Evolutionary conservation across 2,113 vertebrate species (phyloP), one percentile per base, ranked within the genome.

Genomic region (Rafetus swinhoei): DNA sequence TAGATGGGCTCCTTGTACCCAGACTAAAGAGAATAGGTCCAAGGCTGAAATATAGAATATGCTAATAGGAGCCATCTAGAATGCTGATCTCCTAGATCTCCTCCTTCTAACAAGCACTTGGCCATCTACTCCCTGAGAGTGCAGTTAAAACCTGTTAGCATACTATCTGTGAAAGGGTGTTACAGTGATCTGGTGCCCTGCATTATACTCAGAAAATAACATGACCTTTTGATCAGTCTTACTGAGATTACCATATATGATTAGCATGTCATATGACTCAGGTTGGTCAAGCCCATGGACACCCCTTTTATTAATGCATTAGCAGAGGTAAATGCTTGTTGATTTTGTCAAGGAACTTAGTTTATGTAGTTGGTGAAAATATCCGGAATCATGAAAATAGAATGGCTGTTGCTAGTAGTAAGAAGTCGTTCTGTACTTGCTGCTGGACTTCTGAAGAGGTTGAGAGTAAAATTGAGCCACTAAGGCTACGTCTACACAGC

Each of bases 211-310:
- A 24, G 5, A 80, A 65, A 91, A 87, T 55, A 93, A 35, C 56
- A n/a, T 82, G 13, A 79, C 35, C 86, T 90, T 90, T 76, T 35
- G 65, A 92, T 84, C 89, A n/a, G 69, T 85, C 94, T 95, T 94
- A 88, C 89, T 79, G 72, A 91, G 94, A 90, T 72, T 87, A 81
- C 94, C 86, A 96, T 74, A 14, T 87, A 91, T 83, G 92, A 93
- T 94, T 52, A 82, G 77, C 19, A 84, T 87, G 91, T 91, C 94
- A 39, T 54, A 54, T 94, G 87, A 93, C 56, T 96, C 93, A 84
- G 94, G 94, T 29, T 94, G 92, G 95, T 95, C 95, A 94, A 0
- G 65, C 93, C 87, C 92, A 96, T 65, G 84, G 94, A 94, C 90
- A 12, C 57, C 88, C 84, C 90, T 85, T 95, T 90, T 76, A 24